These are phyloP conservation scores for Maniola hyperantus DNA, from an alignment of 2,888 invertebrate genomes.

Conservation along the genomic window DNA sequence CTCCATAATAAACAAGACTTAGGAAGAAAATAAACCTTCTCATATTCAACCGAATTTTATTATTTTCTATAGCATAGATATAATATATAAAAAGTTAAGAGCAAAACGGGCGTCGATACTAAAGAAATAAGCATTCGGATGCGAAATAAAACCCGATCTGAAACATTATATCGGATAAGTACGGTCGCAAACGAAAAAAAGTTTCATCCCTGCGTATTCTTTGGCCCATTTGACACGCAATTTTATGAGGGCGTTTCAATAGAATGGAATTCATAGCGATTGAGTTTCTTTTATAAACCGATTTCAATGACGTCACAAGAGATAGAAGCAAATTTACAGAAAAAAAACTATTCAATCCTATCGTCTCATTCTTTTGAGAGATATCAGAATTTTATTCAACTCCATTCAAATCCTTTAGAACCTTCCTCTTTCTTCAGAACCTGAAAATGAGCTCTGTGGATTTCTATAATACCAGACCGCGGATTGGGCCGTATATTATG, in stretches of 20 bases:
- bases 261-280: slow-evolving; percentile 56
- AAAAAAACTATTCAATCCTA: neutral
- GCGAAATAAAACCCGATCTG: slow-evolving; percentile 36
- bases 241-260: slow-evolving; percentile 66
- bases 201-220: slow-evolving; percentile 52
- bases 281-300: slow-evolving; percentile 36
- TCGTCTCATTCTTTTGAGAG: neutral
- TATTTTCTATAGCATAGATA: neutral
- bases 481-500: no score
- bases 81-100: slow-evolving; percentile 22
- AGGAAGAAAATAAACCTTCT: no score
- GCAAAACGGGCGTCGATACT: slow-evolving; percentile 30
- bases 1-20: no score
- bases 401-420: neutral
- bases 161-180: slow-evolving; percentile 49
- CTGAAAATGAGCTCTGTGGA: no score
- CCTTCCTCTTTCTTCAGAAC: no score
- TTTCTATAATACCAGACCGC: no score
- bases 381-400: neutral
- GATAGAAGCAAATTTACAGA: slow-evolving; percentile 8
- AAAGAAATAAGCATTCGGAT: slow-evolving; percentile 31
- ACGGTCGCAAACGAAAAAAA: slow-evolving; percentile 48
- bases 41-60: neutral
- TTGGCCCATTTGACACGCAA: slow-evolving; percentile 60
- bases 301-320: slow-evolving; percentile 24